phyloP scores from a whole-genome alignment of 2,888 invertebrate species.

The Eubasilissa splendida region DNA sequence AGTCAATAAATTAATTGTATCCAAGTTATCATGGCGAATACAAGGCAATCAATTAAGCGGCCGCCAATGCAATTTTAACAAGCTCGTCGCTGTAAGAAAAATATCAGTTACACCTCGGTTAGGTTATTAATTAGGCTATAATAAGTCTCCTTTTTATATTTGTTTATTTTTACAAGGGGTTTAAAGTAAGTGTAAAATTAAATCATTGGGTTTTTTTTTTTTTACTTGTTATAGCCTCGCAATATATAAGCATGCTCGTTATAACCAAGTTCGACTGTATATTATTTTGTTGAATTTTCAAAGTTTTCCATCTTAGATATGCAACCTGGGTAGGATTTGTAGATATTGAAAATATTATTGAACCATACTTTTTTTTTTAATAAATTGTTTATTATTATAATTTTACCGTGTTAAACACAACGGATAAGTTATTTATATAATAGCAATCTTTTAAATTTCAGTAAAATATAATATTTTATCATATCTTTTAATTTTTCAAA shows the following conservation, averaged over 20 bases:
- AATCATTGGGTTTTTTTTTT: no score
- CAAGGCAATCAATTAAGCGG: no score
- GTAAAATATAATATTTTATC: background rate
- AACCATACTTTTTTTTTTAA: background rate
- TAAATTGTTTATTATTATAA: background rate
- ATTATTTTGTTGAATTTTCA: background rate
- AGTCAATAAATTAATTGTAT: no score
- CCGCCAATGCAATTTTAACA: no score
- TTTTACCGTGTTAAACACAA: constrained; percentile 22
- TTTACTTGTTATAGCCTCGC: background rate
- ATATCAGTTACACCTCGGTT: no score
- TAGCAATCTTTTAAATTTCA: background rate
- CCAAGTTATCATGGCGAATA: no score
- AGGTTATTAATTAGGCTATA: no score
- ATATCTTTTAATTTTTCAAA: background rate
- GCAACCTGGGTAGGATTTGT: background rate
- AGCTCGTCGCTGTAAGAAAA: no score
- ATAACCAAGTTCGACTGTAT: background rate
- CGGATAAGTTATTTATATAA: background rate
- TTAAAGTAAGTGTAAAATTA: no score
- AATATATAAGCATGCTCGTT: background rate
- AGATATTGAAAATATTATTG: background rate
- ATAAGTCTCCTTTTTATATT: no score
- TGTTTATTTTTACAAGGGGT: no score
- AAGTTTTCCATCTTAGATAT: background rate